These are phyloP conservation scores for Aulostomus chinensis DNA, from an alignment of 2,797 vertebrate genomes.

Conservation along the genomic window DNA sequence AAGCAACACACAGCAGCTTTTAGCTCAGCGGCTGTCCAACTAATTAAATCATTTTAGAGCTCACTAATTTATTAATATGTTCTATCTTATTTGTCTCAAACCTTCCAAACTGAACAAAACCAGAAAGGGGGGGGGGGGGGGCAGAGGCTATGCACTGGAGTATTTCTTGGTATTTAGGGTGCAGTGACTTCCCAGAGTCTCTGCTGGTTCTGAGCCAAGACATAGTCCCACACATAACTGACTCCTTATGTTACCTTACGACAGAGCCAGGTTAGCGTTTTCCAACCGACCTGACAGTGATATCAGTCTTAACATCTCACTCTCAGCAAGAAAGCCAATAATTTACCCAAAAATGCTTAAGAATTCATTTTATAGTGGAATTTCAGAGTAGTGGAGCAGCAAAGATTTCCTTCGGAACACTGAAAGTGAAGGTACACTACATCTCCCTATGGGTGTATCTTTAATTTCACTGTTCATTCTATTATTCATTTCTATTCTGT, in stretches of 20 bases:
- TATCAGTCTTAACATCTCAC: background rate
- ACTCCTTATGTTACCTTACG: background rate
- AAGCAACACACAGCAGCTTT: background rate
- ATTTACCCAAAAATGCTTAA: background rate
- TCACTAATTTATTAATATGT: background rate
- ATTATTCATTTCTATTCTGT: too few species aligned
- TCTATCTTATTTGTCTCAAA: background rate
- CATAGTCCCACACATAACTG: background rate
- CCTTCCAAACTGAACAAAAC: background rate
- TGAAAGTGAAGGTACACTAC: too few species aligned
- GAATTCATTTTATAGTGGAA: background rate
- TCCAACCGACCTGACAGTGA: background rate
- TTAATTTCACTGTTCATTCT: too few species aligned
- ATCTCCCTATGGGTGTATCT: too few species aligned
- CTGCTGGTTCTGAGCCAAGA: background rate
- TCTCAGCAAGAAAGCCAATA: background rate
- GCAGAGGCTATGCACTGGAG: background rate
- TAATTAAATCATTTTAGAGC: background rate
- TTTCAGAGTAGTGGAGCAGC: background rate
- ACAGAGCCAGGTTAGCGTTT: background rate
- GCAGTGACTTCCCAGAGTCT: background rate
- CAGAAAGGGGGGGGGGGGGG: background rate
- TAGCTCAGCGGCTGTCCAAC: background rate
- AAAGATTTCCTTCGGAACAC: too few species aligned
- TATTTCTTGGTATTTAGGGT: background rate